Percentiles rank a stretch among this genome's conserved stretches.
Evolutionary conservation across 1,140 invertebrate species (phyloP).

Genomic region (Limonius californicus): DNA sequence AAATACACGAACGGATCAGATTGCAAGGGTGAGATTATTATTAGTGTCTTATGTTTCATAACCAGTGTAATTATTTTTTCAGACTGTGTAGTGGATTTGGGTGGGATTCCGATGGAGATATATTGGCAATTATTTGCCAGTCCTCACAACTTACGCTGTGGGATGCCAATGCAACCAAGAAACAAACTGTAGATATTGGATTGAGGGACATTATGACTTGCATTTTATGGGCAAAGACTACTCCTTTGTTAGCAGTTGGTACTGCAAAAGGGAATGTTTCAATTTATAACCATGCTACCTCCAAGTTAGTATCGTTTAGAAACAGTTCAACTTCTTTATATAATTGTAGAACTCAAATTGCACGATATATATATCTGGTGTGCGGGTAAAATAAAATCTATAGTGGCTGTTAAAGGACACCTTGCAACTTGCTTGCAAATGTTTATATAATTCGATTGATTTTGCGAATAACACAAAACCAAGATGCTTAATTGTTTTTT

Average conservation of each 20-base stretch:
- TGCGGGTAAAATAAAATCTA: no score
- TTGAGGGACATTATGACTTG: constrained; percentile 83
- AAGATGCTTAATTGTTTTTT: no score
- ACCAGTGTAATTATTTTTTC: constrained; percentile 39
- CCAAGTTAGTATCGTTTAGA: no score
- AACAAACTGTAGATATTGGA: constrained; percentile 79
- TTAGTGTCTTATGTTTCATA: no score
- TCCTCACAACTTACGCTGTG: constrained; percentile 79
- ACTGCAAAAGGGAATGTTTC: constrained; percentile 91
- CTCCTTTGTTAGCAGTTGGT: constrained; percentile 81
- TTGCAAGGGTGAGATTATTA: constrained; percentile 80
- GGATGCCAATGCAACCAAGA: constrained; percentile 83
- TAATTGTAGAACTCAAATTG: no score
- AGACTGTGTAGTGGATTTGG: constrained; percentile 83
- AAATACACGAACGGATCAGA: constrained; percentile 78
- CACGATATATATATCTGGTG: no score
- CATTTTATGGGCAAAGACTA: constrained; percentile 84
- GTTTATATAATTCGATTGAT: no score
- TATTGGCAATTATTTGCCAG: constrained; percentile 83
- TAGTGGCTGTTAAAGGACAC: no score
- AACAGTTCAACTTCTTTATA: no score
- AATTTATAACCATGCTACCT: constrained; percentile 91
- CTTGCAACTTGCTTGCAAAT: no score
- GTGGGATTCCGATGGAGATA: constrained; percentile 95
- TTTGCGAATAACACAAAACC: no score